phyloP scores from a whole-genome alignment of 2,113 vertebrate genomes.

The Psilopogon haemacephalus region DNA sequence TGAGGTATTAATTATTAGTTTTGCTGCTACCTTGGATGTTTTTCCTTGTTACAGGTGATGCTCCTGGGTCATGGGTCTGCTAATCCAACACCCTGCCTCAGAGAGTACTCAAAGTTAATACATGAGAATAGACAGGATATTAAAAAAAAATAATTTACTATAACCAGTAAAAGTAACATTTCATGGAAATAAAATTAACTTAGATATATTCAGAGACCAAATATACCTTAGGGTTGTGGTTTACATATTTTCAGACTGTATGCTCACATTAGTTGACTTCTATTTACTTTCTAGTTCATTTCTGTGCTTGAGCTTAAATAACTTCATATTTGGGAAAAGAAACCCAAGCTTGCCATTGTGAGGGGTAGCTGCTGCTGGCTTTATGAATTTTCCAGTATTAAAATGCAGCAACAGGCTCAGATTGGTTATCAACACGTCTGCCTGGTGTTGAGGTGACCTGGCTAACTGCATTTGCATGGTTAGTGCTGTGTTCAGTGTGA shows the following conservation, averaged over 20 bases:
- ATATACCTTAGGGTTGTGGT: neutral
- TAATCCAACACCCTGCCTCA: neutral
- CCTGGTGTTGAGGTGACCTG: neutral
- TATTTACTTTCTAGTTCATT: neutral
- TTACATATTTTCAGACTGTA: neutral
- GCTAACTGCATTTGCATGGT: neutral
- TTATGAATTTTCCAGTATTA: neutral
- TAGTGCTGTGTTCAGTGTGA: fast-evolving
- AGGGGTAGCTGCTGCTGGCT: neutral
- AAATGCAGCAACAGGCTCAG: neutral
- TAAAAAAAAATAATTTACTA: neutral
- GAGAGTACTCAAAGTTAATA: neutral
- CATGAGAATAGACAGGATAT: neutral
- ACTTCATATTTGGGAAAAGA: neutral
- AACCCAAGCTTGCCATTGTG: neutral
- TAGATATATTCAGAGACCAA: neutral
- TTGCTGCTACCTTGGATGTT: neutral
- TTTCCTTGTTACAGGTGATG: neutral
- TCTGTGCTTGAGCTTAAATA: neutral
- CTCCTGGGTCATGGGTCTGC: neutral
- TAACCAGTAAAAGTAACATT: neutral
- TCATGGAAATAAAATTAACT: neutral
- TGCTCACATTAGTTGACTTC: neutral
- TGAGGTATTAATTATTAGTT: neutral
- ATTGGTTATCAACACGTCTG: neutral